phyloP scores from a whole-genome alignment of 2,888 invertebrate species.

The Hoplodrina ambigua region DNA sequence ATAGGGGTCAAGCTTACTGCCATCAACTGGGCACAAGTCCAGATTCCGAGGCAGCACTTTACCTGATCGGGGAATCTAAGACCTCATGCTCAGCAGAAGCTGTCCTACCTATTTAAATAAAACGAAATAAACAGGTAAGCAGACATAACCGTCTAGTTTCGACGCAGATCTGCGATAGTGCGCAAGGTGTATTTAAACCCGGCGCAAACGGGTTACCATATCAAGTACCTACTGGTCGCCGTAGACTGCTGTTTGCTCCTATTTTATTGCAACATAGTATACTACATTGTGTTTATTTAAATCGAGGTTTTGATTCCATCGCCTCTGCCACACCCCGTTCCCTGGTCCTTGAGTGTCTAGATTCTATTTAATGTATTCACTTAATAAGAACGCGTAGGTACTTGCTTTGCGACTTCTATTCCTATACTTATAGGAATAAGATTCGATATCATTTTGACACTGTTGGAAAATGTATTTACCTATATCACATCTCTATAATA shows the following conservation, averaged over 20 bases:
- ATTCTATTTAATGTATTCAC: neutral
- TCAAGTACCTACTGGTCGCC: slow-evolving; percentile 40
- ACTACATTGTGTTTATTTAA: slow-evolving; percentile 51
- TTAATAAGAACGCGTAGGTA: too few relatives aligned
- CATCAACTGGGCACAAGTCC: too few relatives aligned
- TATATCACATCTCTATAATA: too few relatives aligned
- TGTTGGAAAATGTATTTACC: too few relatives aligned
- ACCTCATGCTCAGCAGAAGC: too few relatives aligned
- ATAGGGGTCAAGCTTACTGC: too few relatives aligned
- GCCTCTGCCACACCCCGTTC: slow-evolving; percentile 15
- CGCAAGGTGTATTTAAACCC: slow-evolving; percentile 41
- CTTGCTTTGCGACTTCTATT: too few relatives aligned
- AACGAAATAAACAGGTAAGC: slow-evolving; percentile 6
- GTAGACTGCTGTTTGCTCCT: slow-evolving; percentile 40
- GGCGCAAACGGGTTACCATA: slow-evolving; percentile 51
- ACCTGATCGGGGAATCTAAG: too few relatives aligned
- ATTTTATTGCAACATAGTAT: slow-evolving; percentile 35
- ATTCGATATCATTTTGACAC: too few relatives aligned
- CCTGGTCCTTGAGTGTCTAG: slow-evolving; percentile 9
- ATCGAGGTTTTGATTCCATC: slow-evolving; percentile 20
- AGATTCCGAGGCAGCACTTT: too few relatives aligned
- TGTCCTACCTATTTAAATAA: slow-evolving; percentile 9
- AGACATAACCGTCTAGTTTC: slow-evolving; percentile 13
- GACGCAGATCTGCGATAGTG: slow-evolving; percentile 42
- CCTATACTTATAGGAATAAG: too few relatives aligned